Evolutionary conservation across 2,888 invertebrate species (phyloP), one percentile per base, ranked within the genome.

Genomic region (Mayetiola destructor): DNA sequence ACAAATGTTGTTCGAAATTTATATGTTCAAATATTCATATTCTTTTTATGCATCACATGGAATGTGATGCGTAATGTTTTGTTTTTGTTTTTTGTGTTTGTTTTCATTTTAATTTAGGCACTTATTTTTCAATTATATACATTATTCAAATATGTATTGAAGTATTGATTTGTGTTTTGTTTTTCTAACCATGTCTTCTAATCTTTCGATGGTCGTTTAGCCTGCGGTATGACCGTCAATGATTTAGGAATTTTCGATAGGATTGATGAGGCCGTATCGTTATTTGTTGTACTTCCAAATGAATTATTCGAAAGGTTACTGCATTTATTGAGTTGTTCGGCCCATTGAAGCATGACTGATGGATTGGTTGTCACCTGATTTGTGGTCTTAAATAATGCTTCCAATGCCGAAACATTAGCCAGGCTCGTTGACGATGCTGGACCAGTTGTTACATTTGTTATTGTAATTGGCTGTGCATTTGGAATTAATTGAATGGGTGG

Each of bases 221-320:
- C 69, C 59, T 87, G 86, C 12, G 86, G 85, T 65, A 88, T 87
- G 57, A 88, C 86, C 1, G 88, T 88, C 62, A 88, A 69, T 2
- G 85, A 85, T 68, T 84, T 86, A 29, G 88, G 88, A 67, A 88
- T 85, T 71, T 85, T 85, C 55, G 87, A 85, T 75, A 88, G 73
- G 57, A 80, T 72, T 67, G 76, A 62, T 48, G 65, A 67, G 54
- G 70, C 70, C 21, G 70, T 64, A 32, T 68, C 58, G 64, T 56
- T 56, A 16, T 27, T 73, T 71, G 0, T 72, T 66, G 0, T 74
- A 32, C 18, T 52, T 16, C 56, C 48, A 30, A 12, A 18, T 16
- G 6, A 14, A 23, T 23, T 21, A 3, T 21, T 37, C n/a, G n/a
- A n/a, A n/a, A n/a, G n/a, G 27, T 14, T 48, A 16, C 32, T 32